Percentiles rank a stretch among this genome's conserved stretches.
Evolutionary conservation across 2,113 vertebrate species (phyloP).

Genomic region (Ondatra zibethicus): DNA sequence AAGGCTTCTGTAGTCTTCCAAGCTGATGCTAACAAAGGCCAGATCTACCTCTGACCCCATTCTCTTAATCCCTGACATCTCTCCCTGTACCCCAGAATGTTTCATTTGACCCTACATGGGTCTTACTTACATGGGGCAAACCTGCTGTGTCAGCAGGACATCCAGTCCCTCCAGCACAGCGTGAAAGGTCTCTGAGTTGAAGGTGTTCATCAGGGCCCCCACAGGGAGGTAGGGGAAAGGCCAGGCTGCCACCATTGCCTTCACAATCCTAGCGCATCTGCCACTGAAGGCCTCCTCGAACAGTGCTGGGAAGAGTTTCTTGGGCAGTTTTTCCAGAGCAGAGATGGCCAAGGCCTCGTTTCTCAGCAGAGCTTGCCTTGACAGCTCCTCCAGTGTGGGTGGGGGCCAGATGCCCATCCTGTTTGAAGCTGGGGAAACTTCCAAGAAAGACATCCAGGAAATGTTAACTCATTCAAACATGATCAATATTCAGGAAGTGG

Average conservation of each 20-base stretch:
- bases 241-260: neutral
- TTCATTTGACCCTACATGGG: too few species aligned
- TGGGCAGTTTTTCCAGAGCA: neutral
- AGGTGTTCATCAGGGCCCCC: neutral
- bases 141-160: accelerated
- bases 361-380: neutral
- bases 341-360: neutral
- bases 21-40: neutral
- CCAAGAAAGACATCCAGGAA: neutral
- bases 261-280: neutral
- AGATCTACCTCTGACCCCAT: accelerated
- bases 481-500: too few species aligned
- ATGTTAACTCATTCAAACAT: too few species aligned
- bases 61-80: too few species aligned
- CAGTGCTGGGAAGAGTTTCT: neutral
- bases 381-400: neutral
- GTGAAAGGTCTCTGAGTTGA: neutral
- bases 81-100: too few species aligned
- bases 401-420: neutral
- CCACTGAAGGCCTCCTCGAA: neutral
- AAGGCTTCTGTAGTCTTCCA: accelerated
- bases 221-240: neutral
- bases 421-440: neutral
- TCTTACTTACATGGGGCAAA: neutral
- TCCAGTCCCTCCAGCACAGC: neutral